Conservation (phyloP, 2,888 invertebrate genomes). For the Dynastes grantii region DNA sequence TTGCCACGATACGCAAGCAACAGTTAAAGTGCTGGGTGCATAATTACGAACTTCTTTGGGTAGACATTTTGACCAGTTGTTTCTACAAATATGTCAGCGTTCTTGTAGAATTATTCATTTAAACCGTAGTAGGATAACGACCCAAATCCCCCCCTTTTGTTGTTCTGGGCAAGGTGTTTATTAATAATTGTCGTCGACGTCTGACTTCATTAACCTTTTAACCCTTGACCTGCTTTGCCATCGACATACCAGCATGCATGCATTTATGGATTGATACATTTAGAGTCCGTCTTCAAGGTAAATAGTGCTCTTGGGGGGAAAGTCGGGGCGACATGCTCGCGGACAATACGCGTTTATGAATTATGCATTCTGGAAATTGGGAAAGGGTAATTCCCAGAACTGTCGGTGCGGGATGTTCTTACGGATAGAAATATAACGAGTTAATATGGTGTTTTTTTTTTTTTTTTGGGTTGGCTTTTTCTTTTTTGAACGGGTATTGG, state of each 20-base stretch:
- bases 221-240: slow-evolving; percentile 45
- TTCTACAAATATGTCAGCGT: not conserved
- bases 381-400: too few species aligned
- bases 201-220: slow-evolving; percentile 49
- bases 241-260: slow-evolving; percentile 1
- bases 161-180: slow-evolving; percentile 9
- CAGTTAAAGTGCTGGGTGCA: too few species aligned
- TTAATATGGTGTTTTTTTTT: too few species aligned
- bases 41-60: not conserved
- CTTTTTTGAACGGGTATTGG: too few species aligned
- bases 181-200: slow-evolving; percentile 42
- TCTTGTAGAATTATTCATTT: slow-evolving; percentile 19
- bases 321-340: not conserved
- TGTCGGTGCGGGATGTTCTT: too few species aligned
- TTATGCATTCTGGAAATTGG: too few species aligned
- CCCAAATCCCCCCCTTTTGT: not conserved
- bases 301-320: not conserved
- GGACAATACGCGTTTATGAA: not conserved
- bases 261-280: not conserved
- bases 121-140: not conserved
- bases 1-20: too few species aligned
- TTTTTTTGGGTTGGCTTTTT: too few species aligned
- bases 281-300: slow-evolving; percentile 7
- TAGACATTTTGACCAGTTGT: not conserved
- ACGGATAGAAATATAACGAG: too few species aligned